Evolutionary conservation across 2,888 invertebrate genomes (phyloP).

Genomic region (Cheiracanthium punctorium): DNA sequence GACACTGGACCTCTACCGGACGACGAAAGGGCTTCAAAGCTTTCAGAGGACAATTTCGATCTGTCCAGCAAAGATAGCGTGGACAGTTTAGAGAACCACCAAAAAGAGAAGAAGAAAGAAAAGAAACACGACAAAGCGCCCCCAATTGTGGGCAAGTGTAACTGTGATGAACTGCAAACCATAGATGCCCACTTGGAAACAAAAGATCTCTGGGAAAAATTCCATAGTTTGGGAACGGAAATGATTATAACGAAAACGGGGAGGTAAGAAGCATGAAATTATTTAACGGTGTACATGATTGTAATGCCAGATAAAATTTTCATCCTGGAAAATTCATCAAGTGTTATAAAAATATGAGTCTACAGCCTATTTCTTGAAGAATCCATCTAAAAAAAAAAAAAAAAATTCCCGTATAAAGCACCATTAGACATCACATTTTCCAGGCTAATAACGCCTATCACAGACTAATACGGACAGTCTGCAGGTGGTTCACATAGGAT

Average conservation of each 20-base stretch:
- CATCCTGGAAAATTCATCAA: too few species aligned
- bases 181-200: constrained; percentile 78
- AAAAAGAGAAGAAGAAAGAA: constrained; percentile 28
- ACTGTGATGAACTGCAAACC: constrained; percentile 72
- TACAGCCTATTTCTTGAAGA: too few species aligned
- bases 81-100: constrained; percentile 33
- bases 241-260: constrained; percentile 99
- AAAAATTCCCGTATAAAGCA: too few species aligned
- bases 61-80: constrained; percentile 60
- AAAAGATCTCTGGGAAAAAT: constrained; percentile 75
- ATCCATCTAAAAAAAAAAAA: too few species aligned
- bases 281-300: too few species aligned
- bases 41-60: constrained; percentile 49
- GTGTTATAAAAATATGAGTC: too few species aligned
- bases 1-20: constrained; percentile 45
- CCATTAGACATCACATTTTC: too few species aligned
- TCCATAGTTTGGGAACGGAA: constrained; percentile 86
- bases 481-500: too few species aligned
- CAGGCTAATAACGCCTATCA: too few species aligned
- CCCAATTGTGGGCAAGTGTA: constrained; percentile 70
- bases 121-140: constrained; percentile 55
- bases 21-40: constrained; percentile 31
- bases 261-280: constrained; percentile 73
- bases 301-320: too few species aligned
- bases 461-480: too few species aligned